Evolutionary conservation across 2,797 vertebrate species (phyloP).

Genomic region (Petrocephalus schoutedeni): DNA sequence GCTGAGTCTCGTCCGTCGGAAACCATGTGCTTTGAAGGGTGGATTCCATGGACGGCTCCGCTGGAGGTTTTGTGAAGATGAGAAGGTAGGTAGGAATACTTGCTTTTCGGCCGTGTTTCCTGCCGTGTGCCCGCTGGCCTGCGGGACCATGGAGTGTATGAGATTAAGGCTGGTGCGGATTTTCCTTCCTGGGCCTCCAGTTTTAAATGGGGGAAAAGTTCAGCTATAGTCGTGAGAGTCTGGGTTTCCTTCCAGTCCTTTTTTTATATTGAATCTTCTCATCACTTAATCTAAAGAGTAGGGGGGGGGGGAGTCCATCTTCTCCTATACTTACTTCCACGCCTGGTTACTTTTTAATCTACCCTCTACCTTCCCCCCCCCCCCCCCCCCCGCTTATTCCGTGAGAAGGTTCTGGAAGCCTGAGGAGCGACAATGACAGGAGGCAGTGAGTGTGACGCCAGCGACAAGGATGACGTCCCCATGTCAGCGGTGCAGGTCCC

Average conservation of each 20-base stretch:
- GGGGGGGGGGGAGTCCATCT: neutral
- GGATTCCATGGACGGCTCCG: conserved; percentile 63
- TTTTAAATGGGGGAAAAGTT: neutral
- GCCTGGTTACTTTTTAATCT: neutral
- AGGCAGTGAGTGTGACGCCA: conserved; percentile 80
- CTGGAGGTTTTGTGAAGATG: conserved; percentile 71
- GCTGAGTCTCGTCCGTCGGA: conserved; percentile 54
- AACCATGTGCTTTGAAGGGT: conserved; percentile 70
- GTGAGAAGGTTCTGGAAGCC: conserved; percentile 71
- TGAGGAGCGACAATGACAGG: conserved; percentile 86
- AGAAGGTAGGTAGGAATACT: conserved; percentile 57
- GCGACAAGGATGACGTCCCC: conserved; percentile 79
- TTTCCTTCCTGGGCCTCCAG: neutral
- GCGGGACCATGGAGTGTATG: neutral
- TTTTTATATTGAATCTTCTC: neutral
- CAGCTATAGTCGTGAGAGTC: neutral
- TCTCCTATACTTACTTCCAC: neutral
- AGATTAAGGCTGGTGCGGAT: neutral
- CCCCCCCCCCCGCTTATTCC: conserved; percentile 31
- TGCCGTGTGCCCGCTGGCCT: neutral
- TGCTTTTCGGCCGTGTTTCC: neutral
- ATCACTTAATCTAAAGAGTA: neutral
- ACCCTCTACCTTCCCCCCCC: conserved; percentile 23
- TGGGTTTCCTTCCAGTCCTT: neutral
- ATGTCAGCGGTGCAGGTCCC: conserved; percentile 74